Evolutionary conservation across 1,140 invertebrate species (phyloP).

Genomic region (Limonius californicus): DNA sequence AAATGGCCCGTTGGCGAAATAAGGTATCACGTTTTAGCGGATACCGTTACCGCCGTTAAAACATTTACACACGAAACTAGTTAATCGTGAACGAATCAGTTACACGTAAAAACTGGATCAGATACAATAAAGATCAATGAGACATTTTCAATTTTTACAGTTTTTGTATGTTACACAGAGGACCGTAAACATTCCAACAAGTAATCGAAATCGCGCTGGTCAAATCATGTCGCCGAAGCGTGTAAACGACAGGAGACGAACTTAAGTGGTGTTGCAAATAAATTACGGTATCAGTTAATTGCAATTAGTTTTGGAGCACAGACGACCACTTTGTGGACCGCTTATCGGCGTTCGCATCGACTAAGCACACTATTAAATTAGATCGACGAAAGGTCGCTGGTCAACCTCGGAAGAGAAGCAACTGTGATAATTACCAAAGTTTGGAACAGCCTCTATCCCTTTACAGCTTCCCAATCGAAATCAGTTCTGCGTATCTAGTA

Average conservation of each 20-base stretch:
- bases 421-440: conserved; percentile 35
- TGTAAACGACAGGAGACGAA: not conserved
- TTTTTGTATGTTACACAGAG: not conserved
- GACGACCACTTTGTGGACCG: conserved; percentile 12
- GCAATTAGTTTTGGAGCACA: conserved; percentile 22
- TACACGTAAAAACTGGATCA: not conserved
- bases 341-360: conserved; percentile 14
- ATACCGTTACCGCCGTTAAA: conserved; percentile 7
- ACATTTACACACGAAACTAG: not conserved
- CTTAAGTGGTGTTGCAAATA: not conserved
- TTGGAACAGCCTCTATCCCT: conserved; percentile 22
- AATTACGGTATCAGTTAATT: conserved; percentile 24
- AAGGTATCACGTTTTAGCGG: not conserved
- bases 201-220: not conserved
- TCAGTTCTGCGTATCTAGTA: conserved; percentile 8
- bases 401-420: conserved; percentile 26
- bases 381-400: conserved; percentile 23
- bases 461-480: conserved; percentile 10
- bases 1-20: not conserved
- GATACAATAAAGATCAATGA: not conserved
- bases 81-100: not conserved
- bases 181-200: not conserved
- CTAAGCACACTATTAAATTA: conserved; percentile 27
- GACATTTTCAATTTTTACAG: not conserved
- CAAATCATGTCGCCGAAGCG: not conserved